Base-by-base conservation (phyloP, 2,113 vertebrate genomes). In the Poeciliopsis occidentalis region DNA sequence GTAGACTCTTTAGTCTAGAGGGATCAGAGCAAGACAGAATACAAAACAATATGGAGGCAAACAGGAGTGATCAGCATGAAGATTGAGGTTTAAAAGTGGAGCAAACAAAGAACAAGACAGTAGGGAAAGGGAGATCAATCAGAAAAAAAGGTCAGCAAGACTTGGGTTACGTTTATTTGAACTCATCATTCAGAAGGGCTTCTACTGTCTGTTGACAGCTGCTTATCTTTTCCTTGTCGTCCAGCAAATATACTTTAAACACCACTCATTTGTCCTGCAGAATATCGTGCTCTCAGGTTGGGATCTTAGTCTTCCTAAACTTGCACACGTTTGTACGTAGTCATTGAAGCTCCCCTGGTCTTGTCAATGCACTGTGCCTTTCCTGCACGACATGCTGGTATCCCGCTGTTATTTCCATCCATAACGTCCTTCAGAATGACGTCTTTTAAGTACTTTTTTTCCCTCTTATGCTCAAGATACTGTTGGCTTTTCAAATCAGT, bases 191-290 rank as follows among this genome's bases (percentile, higher is more conserved):
- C 65, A 15, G 64, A 84, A 69, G 75, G 41, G 71, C 69, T 61
- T 84, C 69, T 65, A 79, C 71, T 73, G 34, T 73, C 70, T 68
- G 83, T 86, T 80, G 85, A 87, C 83, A 86, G 76, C 72, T 76
- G 80, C 71, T 83, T 75, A 79, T 89, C 77, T 76, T 79, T 78
- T 74, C 60, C 71, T 84, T 62, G 26, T 0, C 63, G 71, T 27
- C n/a, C 79, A 60, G 82, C 44, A 76, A 57, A 64, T 73, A 71
- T 39, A 83, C n/a, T 62, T 60, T 65, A 79, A 76, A 71, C 75
- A 77, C 72, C 81, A 41, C 78, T 64, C 8, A 12, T 82, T 78
- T 81, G 64, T 84, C 57, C 76, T 62, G 72, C 64, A 77, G 68
- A 88, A 70, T 24, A 81, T 31, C 15, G 54, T 76, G 68, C n/a